Evolutionary conservation across 2,113 vertebrate genomes (phyloP).

Genomic region (Balaenoptera acutorostrata): DNA sequence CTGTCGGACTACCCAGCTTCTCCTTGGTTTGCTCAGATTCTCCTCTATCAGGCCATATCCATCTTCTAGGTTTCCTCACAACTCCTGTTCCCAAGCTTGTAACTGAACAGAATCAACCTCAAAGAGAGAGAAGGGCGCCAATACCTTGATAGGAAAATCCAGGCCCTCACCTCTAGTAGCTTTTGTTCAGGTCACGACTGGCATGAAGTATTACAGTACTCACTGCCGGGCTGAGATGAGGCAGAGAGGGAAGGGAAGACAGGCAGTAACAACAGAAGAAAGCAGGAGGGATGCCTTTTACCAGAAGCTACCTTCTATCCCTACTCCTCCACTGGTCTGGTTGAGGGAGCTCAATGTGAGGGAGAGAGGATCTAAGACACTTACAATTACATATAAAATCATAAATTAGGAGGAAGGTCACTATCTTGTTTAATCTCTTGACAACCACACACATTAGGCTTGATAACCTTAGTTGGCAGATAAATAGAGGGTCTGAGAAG

Average conservation of each 20-base stretch:
- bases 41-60: not conserved
- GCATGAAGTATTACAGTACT: accelerated
- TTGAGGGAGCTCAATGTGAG: not conserved
- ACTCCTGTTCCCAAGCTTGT: not conserved
- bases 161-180: too few species aligned
- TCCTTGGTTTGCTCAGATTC: not conserved
- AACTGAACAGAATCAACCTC: not conserved
- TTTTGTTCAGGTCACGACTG: not conserved
- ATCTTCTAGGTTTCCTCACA: not conserved
- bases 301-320: not conserved
- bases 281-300: not conserved
- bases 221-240: not conserved
- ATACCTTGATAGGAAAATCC: not conserved
- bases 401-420: not conserved
- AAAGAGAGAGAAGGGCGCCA: not conserved
- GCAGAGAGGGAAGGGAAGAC: not conserved
- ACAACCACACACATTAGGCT: not conserved
- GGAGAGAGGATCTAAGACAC: not conserved
- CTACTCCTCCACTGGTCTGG: not conserved
- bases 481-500: not conserved
- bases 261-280: not conserved
- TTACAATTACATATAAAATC: not conserved
- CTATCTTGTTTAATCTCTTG: not conserved
- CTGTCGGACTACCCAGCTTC: not conserved
- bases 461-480: not conserved